These are phyloP conservation scores for Holothuria scabra DNA, from an alignment of 53 echinoderm and acorn worm species.

Conservation along the genomic window DNA sequence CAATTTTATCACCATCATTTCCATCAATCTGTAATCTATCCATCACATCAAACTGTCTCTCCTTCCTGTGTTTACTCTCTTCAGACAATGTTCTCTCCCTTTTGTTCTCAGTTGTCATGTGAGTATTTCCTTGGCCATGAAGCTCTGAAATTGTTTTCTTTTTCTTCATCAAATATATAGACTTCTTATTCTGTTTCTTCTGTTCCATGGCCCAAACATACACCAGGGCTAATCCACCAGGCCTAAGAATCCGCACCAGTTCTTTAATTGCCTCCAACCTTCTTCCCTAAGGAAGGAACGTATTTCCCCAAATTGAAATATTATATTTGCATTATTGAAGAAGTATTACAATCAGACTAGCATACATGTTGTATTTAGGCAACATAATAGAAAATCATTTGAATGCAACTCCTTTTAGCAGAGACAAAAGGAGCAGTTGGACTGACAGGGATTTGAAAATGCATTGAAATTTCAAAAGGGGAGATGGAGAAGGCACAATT, in stretches of 20 bases:
- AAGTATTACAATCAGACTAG: no score
- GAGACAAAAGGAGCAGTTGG: no score
- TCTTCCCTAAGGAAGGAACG: slow-evolving; percentile 57
- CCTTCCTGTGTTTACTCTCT: neutral
- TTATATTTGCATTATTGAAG: no score
- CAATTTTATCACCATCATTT: neutral
- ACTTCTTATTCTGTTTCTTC: slow-evolving; percentile 75
- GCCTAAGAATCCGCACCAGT: slow-evolving; percentile 67
- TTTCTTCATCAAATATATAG: slow-evolving; percentile 77
- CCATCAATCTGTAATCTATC: neutral
- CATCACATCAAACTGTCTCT: neutral
- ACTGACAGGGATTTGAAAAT: no score
- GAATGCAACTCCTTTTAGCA: no score
- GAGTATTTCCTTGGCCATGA: no score
- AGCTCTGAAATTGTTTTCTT: neutral
- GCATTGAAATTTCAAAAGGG: no score
- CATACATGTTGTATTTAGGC: no score
- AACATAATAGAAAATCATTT: no score
- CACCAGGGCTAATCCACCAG: slow-evolving; percentile 73
- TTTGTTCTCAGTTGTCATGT: no score
- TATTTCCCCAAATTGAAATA: no score
- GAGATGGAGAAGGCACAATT: no score
- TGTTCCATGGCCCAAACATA: slow-evolving; percentile 98
- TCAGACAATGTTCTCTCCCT: neutral
- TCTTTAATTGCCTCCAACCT: slow-evolving; percentile 77